Percentiles rank a stretch among this genome's conserved stretches.
Evolutionary conservation across 1,140 invertebrate species (phyloP).

Genomic region (Diorhabda sublineata): DNA sequence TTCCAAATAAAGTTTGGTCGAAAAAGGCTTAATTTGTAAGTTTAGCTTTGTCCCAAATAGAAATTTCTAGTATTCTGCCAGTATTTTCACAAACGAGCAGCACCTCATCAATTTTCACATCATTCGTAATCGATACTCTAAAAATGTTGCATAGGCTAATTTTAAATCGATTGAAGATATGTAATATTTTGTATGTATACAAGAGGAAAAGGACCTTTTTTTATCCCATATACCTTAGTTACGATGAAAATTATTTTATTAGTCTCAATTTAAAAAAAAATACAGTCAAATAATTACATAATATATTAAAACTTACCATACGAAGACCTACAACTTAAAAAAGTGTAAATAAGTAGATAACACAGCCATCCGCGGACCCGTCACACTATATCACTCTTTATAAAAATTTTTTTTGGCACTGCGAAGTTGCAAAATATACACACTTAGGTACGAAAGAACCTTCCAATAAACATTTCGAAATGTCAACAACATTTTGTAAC

Average conservation of each 20-base stretch:
- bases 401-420: background rate
- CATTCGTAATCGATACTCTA: no score
- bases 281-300: conserved; percentile 18
- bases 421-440: background rate
- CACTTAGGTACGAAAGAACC: no score
- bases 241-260: conserved; percentile 14
- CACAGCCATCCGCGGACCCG: conserved; percentile 7
- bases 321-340: conserved; percentile 11
- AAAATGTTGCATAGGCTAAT: no score
- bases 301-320: conserved; percentile 16
- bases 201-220: conserved; percentile 7
- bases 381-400: background rate
- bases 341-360: background rate
- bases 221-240: conserved; percentile 20
- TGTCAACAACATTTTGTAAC: no score
- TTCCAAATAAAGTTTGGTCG: no score
- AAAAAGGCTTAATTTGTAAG: no score
- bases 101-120: no score
- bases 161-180: no score
- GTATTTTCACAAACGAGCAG: no score
- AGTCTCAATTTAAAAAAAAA: conserved; percentile 5
- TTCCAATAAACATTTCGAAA: no score
- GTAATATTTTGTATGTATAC: background rate
- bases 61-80: no score
- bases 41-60: no score